Base-by-base conservation (phyloP, 2,797 vertebrate genomes). In the Lateolabrax maculatus region DNA sequence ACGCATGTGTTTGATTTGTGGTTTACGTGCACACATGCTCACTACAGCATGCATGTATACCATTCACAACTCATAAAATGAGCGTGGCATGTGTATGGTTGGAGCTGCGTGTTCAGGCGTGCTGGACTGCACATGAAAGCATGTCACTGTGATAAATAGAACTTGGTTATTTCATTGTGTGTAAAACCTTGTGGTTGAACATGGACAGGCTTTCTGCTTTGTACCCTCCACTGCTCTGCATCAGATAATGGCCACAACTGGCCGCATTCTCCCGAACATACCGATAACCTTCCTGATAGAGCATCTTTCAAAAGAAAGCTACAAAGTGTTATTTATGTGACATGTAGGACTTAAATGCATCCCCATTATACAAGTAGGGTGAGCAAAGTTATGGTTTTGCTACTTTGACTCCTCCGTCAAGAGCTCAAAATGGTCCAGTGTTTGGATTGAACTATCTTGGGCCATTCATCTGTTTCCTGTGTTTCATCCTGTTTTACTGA, bases 91-190 rank as follows among this genome's bases (percentile, higher is more conserved):
- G 1, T 66, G 10, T 12, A 0, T n/a, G 41, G 16, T 43, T 39
- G n/a, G 10, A 13, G 10, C 5, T 21, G 6, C n/a, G 21, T 34
- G 52, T 63, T 31, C 46, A 53, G 21, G 8, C 31, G 8, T 51
- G 21, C 48, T 49, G 62, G 34, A 27, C 55, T 39, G 34, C 21
- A n/a, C n/a, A 37, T 39, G 9, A 29, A 49, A 12, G 56, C 41
- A 21, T 55, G 29, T 63, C 62, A 69, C 13, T 31, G 31, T 80
- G 74, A 83, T 75, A 46, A 65, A 72, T 46, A 70, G 51, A 52
- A 23, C 57, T 21, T 36, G 18, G 63, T 23, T 25, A 56, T 39
- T 56, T 6, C 12, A 6, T 44, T 10, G 55, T 48, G 25, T 73
- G 53, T 63, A 16, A 13, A 23, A 53, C 75, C 29, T 51, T 34